Evolutionary conservation across 2,797 vertebrate genomes (phyloP).

Genomic region (Chanos chanos): DNA sequence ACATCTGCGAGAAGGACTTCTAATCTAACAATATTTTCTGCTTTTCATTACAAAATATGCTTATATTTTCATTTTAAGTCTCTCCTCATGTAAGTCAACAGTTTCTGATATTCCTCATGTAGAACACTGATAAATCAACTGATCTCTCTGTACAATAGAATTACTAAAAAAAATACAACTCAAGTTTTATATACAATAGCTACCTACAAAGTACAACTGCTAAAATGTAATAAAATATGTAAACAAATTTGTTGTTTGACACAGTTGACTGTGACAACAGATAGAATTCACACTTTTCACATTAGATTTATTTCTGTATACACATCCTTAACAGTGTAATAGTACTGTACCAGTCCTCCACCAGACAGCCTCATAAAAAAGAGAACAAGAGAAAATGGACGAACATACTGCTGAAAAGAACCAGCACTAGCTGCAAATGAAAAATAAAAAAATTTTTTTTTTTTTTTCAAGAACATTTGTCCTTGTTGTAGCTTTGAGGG

Average conservation of each 20-base stretch:
- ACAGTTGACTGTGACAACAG: slow-evolving; percentile 79
- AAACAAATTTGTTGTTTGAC: slow-evolving; percentile 77
- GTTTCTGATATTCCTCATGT: slow-evolving; percentile 68
- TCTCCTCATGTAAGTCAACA: slow-evolving; percentile 67
- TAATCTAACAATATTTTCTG: slow-evolving; percentile 91
- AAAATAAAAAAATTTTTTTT: slow-evolving; percentile 16
- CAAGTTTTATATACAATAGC: slow-evolving; percentile 73
- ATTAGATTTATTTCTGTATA: slow-evolving; percentile 79
- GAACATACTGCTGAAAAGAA: slow-evolving; percentile 69
- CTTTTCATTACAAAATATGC: slow-evolving; percentile 70
- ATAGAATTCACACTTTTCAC: slow-evolving; percentile 80
- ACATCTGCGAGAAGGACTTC: slow-evolving; percentile 87
- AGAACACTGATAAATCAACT: slow-evolving; percentile 72
- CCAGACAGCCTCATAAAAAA: slow-evolving; percentile 75
- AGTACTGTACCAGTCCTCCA: slow-evolving; percentile 71
- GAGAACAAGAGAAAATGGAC: slow-evolving; percentile 71
- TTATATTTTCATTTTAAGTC: slow-evolving; percentile 75
- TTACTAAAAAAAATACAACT: slow-evolving; percentile 80
- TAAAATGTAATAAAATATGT: slow-evolving; percentile 84
- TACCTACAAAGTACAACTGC: slow-evolving; percentile 81
- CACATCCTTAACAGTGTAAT: slow-evolving; percentile 78
- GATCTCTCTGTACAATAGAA: slow-evolving; percentile 78
- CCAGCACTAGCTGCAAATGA: slow-evolving; percentile 64
- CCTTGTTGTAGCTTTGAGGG: slow-evolving; percentile 40
- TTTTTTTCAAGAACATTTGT: slow-evolving; percentile 28